Evolutionary conservation across 1,140 invertebrate species (phyloP).

Genomic region (Popillia japonica): DNA sequence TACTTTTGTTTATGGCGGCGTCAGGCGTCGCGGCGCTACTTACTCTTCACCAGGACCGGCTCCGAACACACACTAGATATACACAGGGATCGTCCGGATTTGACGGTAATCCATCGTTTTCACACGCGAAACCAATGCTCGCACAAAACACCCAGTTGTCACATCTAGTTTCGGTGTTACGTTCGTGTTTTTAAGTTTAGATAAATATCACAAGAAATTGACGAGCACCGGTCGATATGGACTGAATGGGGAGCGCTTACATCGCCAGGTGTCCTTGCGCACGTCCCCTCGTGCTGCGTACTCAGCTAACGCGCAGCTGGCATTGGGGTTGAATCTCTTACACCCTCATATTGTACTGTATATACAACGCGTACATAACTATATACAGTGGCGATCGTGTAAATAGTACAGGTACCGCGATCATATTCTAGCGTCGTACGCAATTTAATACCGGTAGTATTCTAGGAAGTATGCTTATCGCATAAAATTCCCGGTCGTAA

Average conservation of each 20-base stretch:
- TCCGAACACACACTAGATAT: constrained; percentile 9
- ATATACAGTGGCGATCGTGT: neutral
- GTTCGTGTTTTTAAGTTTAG: constrained; percentile 52
- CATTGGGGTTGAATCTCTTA: constrained; percentile 38
- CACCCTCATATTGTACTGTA: constrained; percentile 22
- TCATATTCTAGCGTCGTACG: too few relatives aligned
- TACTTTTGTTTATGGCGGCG: constrained; percentile 43
- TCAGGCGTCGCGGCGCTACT: constrained; percentile 40
- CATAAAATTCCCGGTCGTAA: too few relatives aligned
- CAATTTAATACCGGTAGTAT: too few relatives aligned
- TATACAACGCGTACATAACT: too few relatives aligned
- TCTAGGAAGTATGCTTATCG: too few relatives aligned
- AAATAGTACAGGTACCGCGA: neutral
- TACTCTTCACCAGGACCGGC: neutral
- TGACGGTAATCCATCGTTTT: neutral
- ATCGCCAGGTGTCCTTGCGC: constrained; percentile 61
- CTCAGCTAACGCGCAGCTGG: constrained; percentile 42
- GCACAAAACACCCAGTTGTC: constrained; percentile 35
- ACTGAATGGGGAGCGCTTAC: constrained; percentile 58
- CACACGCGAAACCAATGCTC: constrained; percentile 37
- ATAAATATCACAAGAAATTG: constrained; percentile 55
- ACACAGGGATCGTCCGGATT: constrained; percentile 1
- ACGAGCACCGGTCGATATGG: constrained; percentile 59
- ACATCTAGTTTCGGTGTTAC: constrained; percentile 40
- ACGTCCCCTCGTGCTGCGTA: constrained; percentile 58